Evolutionary conservation across 2,113 vertebrate genomes (phyloP).

Genomic region (Varanus salvator): DNA sequence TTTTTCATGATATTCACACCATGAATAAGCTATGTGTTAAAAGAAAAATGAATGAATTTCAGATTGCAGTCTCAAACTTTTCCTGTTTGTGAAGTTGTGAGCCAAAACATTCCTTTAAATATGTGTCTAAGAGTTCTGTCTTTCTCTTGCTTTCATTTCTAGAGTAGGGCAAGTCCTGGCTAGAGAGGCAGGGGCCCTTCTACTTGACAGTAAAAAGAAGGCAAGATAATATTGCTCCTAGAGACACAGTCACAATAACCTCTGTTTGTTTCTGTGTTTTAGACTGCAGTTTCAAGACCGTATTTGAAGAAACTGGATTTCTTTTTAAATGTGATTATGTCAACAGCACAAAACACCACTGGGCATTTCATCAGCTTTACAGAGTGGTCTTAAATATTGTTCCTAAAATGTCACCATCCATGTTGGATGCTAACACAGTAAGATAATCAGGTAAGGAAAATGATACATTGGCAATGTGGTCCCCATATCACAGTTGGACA

Average conservation of each 20-base stretch:
- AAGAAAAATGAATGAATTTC: neutral
- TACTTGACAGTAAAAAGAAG: neutral
- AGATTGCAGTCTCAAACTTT: neutral
- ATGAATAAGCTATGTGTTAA: neutral
- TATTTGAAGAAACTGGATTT: constrained; percentile 42
- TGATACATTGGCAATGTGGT: neutral
- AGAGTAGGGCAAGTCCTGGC: too few relatives aligned
- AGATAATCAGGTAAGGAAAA: neutral
- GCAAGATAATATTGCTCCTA: too few relatives aligned
- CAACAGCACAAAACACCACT: constrained; percentile 36
- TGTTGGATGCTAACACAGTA: neutral
- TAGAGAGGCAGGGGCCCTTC: neutral
- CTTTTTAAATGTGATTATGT: constrained; percentile 26
- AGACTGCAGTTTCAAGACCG: constrained; percentile 21
- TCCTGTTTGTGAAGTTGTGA: neutral
- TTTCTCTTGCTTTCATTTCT: too few relatives aligned
- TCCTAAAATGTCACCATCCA: neutral
- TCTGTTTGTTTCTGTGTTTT: neutral
- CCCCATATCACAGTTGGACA: neutral
- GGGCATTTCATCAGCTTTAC: constrained; percentile 48
- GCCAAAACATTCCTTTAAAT: too few relatives aligned
- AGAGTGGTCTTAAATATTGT: neutral
- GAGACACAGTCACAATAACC: too few relatives aligned
- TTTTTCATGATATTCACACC: neutral
- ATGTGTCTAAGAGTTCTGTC: too few relatives aligned